phyloP scores from a whole-genome alignment of 2,888 invertebrate genomes.

The Coremacera marginata region DNA sequence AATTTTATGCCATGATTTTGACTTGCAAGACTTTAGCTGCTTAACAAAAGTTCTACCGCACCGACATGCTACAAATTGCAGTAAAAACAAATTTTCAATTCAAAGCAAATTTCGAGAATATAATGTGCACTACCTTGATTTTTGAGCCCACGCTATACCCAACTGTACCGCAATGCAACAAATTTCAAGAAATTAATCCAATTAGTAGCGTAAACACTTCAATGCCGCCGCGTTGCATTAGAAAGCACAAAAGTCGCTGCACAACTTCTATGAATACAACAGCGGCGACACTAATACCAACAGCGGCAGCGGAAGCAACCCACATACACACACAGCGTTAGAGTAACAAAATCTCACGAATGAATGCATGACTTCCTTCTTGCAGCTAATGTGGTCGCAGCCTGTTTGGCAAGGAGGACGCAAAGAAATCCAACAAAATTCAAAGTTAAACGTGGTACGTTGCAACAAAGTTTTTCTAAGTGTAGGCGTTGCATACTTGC shows the following conservation, averaged over 20 bases:
- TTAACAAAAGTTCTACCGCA: background rate
- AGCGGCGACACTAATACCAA: too few species aligned
- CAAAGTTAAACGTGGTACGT: constrained; percentile 16
- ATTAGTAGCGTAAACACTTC: constrained; percentile 31
- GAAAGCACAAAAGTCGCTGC: constrained; percentile 14
- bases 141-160: background rate
- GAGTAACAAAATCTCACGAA: constrained; percentile 12
- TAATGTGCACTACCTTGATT: background rate
- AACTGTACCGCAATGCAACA: background rate
- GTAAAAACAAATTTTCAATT: background rate
- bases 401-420: background rate
- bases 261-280: constrained; percentile 1
- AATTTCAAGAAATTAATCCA: constrained; percentile 28
- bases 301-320: background rate
- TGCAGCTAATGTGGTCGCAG: background rate
- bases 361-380: constrained; percentile 9
- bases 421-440: constrained; percentile 1
- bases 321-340: background rate
- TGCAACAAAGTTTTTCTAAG: background rate
- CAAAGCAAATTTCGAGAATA: background rate
- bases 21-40: background rate
- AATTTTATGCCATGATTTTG: constrained; percentile 4
- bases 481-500: too few species aligned
- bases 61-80: background rate
- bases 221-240: constrained; percentile 18